Percentiles rank a stretch among this genome's conserved stretches.
Evolutionary conservation across 2,113 vertebrate species (phyloP).

Genomic region (Hippocampus guttulatus): DNA sequence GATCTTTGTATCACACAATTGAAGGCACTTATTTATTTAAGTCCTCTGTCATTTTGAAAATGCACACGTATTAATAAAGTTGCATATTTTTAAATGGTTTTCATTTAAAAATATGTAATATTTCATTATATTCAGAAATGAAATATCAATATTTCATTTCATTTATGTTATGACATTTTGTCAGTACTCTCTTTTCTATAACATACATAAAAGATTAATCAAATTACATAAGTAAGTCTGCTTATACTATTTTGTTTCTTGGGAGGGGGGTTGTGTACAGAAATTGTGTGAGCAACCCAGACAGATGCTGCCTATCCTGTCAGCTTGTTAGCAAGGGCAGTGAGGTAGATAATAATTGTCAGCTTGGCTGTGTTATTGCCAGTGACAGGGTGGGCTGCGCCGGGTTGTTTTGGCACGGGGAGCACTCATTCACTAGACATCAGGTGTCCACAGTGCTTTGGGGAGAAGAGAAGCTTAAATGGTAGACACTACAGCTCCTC

Average conservation of each 20-base stretch:
- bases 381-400: slow-evolving; percentile 46
- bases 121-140: too few species aligned
- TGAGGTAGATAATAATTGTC: slow-evolving; percentile 67
- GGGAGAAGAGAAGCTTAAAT: slow-evolving; percentile 1
- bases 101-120: too few species aligned
- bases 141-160: too few species aligned
- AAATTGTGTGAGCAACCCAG: slow-evolving; percentile 32
- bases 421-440: slow-evolving; percentile 27
- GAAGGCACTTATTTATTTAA: background rate
- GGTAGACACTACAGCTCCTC: background rate
- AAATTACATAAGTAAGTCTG: background rate
- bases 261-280: background rate
- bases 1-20: background rate
- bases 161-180: background rate
- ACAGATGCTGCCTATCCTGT: slow-evolving; percentile 57
- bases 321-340: slow-evolving; percentile 67
- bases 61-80: background rate
- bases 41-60: background rate
- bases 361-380: slow-evolving; percentile 50
- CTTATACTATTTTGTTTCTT: background rate
- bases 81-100: background rate
- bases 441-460: slow-evolving; percentile 7
- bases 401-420: slow-evolving; percentile 42
- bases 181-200: too few species aligned
- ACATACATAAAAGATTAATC: too few species aligned